These are phyloP conservation scores for Eueides isabella DNA, from an alignment of 1,140 invertebrate species.

Conservation along the genomic window DNA sequence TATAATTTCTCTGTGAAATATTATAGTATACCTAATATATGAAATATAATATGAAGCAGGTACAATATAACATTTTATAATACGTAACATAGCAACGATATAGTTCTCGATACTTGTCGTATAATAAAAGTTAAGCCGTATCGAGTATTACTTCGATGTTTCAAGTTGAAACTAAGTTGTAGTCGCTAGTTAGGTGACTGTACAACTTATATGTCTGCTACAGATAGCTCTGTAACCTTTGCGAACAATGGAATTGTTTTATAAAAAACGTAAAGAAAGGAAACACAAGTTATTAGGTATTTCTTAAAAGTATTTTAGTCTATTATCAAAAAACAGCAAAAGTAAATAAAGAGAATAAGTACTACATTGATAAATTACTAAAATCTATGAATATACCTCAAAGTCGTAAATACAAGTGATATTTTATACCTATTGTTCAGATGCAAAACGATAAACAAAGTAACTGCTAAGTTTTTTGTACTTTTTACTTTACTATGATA, in stretches of 20 bases:
- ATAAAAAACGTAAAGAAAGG: not conserved
- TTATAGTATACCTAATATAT: not conserved
- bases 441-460: constrained; percentile 1
- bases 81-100: not conserved
- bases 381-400: no score
- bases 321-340: no score
- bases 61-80: not conserved
- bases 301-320: no score
- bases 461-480: not conserved
- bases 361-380: no score
- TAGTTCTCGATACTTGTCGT: not conserved
- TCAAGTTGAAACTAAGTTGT: constrained; percentile 4
- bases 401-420: not conserved
- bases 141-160: constrained; percentile 7
- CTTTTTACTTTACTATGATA: not conserved
- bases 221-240: not conserved
- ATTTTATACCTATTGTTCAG: not conserved
- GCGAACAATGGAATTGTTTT: not conserved
- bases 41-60: not conserved
- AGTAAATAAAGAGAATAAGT: no score
- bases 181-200: not conserved
- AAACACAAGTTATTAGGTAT: no score
- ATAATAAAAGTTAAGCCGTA: constrained; percentile 10
- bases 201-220: not conserved
- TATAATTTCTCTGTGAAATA: not conserved